phyloP scores from a whole-genome alignment of 2,113 vertebrate species.

The Proterorhinus semilunaris region DNA sequence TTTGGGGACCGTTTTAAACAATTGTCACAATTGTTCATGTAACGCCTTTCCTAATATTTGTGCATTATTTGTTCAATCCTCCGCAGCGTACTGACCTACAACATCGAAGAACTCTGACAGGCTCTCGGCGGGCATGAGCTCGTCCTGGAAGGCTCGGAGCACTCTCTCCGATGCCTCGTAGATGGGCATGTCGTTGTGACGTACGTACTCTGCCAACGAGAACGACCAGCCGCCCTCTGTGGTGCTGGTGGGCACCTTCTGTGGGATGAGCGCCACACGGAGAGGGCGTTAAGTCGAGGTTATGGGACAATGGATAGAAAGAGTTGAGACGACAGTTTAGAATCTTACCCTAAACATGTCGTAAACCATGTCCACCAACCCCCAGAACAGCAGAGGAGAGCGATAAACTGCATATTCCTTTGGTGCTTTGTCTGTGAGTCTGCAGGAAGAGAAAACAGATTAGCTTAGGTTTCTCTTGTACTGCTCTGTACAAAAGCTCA shows the following conservation, averaged over 20 bases:
- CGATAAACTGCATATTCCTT: slow-evolving; percentile 94
- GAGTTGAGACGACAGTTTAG: slow-evolving; percentile 1
- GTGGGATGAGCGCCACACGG: neutral
- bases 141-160: slow-evolving; percentile 96
- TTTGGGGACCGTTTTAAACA: too few relatives aligned
- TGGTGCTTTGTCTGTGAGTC: slow-evolving; percentile 89
- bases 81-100: slow-evolving; percentile 82
- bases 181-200: slow-evolving; percentile 98
- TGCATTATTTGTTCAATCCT: too few relatives aligned
- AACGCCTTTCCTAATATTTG: too few relatives aligned
- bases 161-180: slow-evolving; percentile 93
- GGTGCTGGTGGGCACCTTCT: slow-evolving; percentile 99
- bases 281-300: neutral
- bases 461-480: neutral
- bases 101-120: slow-evolving; percentile 92
- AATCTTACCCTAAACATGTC: slow-evolving; percentile 92
- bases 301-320: neutral
- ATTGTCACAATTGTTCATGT: too few relatives aligned
- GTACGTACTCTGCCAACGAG: slow-evolving; percentile 95
- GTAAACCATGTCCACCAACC: slow-evolving; percentile 94
- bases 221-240: slow-evolving; percentile 99
- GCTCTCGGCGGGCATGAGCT: slow-evolving; percentile 97
- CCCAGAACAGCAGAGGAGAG: slow-evolving; percentile 97
- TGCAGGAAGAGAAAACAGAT: slow-evolving; percentile 43
- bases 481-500: neutral